Percentiles rank a stretch among this genome's conserved stretches.
Conservation (phyloP, 2,113 vertebrate species). For the Otis tarda region DNA sequence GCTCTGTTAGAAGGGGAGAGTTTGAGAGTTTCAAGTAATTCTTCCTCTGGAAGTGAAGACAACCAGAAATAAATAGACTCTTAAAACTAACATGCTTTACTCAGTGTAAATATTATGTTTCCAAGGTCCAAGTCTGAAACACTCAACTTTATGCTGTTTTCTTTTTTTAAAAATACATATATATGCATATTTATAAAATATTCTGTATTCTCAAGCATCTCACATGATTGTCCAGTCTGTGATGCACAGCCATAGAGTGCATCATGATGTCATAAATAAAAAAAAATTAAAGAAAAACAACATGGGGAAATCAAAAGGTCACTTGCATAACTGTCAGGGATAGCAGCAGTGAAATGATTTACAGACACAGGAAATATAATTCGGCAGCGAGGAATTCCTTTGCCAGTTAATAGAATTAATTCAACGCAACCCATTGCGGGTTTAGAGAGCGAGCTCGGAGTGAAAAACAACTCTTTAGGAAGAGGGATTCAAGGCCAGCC, state of each 20-base stretch:
- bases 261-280: constrained; percentile 49
- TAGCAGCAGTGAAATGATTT: constrained; percentile 59
- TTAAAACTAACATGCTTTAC: constrained; percentile 13
- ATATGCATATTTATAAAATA: neutral
- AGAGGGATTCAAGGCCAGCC: neutral
- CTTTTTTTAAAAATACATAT: neutral
- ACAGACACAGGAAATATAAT: constrained; percentile 62
- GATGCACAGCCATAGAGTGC: constrained; percentile 1
- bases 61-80: constrained; percentile 17
- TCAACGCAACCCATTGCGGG: neutral
- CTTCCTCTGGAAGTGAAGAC: constrained; percentile 36
- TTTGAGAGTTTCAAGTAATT: neutral
- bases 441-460: neutral
- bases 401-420: constrained; percentile 57
- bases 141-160: constrained; percentile 9
- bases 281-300: neutral
- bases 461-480: constrained; percentile 3
- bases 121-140: constrained; percentile 3
- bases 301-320: constrained; percentile 67
- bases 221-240: neutral
- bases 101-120: constrained; percentile 31
- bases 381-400: constrained; percentile 55
- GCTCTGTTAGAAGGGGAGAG: neutral
- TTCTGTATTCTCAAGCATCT: neutral
- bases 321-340: constrained; percentile 65